phyloP scores from a whole-genome alignment of 2,797 vertebrate species.

The Phoxinus dragarum region DNA sequence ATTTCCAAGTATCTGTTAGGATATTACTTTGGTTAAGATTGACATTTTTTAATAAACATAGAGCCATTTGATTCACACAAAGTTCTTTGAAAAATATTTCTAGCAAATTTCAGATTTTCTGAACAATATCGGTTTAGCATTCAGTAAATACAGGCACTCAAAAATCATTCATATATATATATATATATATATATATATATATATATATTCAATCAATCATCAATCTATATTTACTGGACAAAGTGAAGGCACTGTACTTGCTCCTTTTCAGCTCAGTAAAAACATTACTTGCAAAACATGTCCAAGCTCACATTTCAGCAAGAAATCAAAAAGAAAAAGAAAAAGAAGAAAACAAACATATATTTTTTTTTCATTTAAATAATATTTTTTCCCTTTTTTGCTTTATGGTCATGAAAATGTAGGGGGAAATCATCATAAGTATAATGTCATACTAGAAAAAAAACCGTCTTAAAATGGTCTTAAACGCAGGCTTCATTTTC shows the following conservation, averaged over 20 bases:
- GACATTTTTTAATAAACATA: neutral
- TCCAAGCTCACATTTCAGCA: neutral
- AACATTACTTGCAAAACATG: neutral
- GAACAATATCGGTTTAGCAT: slow-evolving; percentile 9
- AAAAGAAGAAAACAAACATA: no score
- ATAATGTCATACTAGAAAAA: neutral
- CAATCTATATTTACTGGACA: neutral
- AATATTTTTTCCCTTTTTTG: slow-evolving; percentile 4
- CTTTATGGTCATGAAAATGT: neutral
- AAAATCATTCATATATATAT: neutral
- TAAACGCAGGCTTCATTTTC: neutral
- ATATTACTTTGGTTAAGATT: slow-evolving; percentile 1
- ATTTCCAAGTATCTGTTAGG: neutral
- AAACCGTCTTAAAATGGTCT: neutral
- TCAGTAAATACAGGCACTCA: slow-evolving; percentile 21
- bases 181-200: no score
- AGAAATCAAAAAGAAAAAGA: neutral
- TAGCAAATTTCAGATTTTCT: neutral
- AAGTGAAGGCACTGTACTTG: slow-evolving; percentile 34
- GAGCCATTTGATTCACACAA: neutral
- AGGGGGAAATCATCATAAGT: neutral
- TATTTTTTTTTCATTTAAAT: neutral
- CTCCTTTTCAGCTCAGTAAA: neutral
- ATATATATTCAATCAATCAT: neutral
- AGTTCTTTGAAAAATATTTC: neutral